Evolutionary conservation across 2,888 invertebrate species (phyloP).

Genomic region (Tenthredo notha): DNA sequence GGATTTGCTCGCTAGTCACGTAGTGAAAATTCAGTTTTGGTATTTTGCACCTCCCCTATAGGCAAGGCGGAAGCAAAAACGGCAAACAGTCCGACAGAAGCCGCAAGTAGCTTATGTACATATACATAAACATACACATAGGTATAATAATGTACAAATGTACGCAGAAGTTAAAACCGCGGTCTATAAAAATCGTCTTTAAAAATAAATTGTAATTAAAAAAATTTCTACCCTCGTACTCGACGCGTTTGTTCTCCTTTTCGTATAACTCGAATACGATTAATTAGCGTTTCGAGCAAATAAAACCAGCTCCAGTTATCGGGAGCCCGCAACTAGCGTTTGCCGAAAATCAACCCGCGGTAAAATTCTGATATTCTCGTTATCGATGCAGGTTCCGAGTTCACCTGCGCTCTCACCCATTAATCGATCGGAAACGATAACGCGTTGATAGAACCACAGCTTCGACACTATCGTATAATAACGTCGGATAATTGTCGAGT

Average conservation of each 20-base stretch:
- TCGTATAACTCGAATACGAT: neutral
- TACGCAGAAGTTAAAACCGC: neutral
- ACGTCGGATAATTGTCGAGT: conserved; percentile 46
- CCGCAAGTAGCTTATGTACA: conserved; percentile 1
- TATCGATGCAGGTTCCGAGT: neutral
- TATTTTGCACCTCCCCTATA: conserved; percentile 29
- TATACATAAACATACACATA: neutral
- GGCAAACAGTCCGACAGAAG: neutral
- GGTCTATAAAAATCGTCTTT: neutral
- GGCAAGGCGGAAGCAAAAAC: neutral
- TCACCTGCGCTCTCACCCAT: conserved; percentile 25
- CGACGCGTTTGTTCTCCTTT: neutral
- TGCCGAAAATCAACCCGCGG: conserved; percentile 19
- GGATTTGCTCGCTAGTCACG: conserved; percentile 62
- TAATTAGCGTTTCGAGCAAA: neutral
- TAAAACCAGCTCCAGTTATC: conserved; percentile 6
- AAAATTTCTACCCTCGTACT: neutral
- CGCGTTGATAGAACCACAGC: conserved; percentile 45
- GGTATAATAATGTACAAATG: neutral
- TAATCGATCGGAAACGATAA: conserved; percentile 43
- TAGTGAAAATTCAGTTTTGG: conserved; percentile 66
- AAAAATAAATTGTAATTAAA: neutral
- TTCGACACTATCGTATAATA: conserved; percentile 43
- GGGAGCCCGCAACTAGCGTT: neutral
- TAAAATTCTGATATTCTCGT: conserved; percentile 45